Percentiles rank a stretch among this genome's conserved stretches.
These are phyloP conservation scores for Microtus californicus DNA, from an alignment of 2,797 vertebrate genomes.

Conservation along the genomic window DNA sequence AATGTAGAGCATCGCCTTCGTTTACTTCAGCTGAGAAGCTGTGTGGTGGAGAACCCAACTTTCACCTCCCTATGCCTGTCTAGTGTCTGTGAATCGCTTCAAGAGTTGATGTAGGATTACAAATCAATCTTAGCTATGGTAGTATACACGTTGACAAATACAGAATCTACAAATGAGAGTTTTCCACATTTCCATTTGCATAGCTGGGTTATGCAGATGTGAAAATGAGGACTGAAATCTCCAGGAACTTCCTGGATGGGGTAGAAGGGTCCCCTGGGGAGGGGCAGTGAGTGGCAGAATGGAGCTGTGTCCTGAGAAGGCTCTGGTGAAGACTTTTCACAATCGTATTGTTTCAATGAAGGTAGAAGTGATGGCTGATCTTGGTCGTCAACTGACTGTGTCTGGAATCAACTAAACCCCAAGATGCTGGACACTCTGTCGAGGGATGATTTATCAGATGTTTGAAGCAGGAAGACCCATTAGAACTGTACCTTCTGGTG, in stretches of 20 bases:
- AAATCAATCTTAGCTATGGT: background rate
- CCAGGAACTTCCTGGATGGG: background rate
- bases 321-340: background rate
- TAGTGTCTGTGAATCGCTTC: too few species aligned
- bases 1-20: fast-evolving
- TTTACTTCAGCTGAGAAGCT: background rate
- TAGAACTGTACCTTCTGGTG: background rate
- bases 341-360: background rate
- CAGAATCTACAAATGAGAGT: background rate
- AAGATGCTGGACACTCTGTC: background rate
- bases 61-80: background rate
- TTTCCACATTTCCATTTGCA: background rate
- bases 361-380: background rate
- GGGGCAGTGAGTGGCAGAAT: background rate
- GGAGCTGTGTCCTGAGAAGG: background rate
- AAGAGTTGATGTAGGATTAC: background rate
- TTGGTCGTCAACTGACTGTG: background rate
- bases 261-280: background rate
- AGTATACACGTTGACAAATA: background rate
- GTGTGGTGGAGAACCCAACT: fast-evolving
- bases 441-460: background rate
- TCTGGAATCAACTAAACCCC: background rate
- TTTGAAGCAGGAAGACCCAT: background rate
- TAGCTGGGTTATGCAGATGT: background rate
- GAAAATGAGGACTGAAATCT: background rate